Conservation (phyloP, 2,113 vertebrate species). For the Vimba vimba region DNA sequence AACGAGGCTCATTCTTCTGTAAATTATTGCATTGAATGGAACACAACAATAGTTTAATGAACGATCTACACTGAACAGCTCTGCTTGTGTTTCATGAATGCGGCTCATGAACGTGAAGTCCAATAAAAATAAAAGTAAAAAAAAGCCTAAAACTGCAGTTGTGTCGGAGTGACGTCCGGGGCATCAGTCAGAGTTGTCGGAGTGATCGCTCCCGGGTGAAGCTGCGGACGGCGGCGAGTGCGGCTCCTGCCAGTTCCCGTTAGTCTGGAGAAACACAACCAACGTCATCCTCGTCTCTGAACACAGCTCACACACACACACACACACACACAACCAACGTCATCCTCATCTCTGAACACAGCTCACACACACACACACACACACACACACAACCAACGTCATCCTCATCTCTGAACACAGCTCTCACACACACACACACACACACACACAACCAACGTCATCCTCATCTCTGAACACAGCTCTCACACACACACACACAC, state of each 20-base stretch:
- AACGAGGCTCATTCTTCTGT: background rate
- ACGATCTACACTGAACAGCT: background rate
- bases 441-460: too few relatives aligned
- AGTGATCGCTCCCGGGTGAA: slow-evolving; percentile 86
- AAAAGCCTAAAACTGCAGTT: slow-evolving; percentile 62
- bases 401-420: too few relatives aligned
- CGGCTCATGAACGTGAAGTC: slow-evolving; percentile 56
- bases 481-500: too few relatives aligned
- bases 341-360: too few relatives aligned
- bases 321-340: too few relatives aligned
- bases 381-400: too few relatives aligned
- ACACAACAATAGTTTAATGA: background rate
- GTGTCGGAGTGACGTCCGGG: slow-evolving; percentile 63
- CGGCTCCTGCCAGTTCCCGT: slow-evolving; percentile 86
- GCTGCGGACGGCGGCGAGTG: slow-evolving; percentile 82
- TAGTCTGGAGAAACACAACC: slow-evolving; percentile 73
- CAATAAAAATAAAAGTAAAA: slow-evolving; percentile 53
- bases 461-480: too few relatives aligned
- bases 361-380: too few relatives aligned
- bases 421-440: too few relatives aligned
- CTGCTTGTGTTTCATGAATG: slow-evolving; percentile 1
- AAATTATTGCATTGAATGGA: background rate
- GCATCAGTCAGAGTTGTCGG: slow-evolving; percentile 89
- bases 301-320: too few relatives aligned
- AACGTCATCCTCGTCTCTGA: background rate